These are phyloP conservation scores for Mactromeris polynyma DNA, from an alignment of 2,888 invertebrate species.

Conservation along the genomic window DNA sequence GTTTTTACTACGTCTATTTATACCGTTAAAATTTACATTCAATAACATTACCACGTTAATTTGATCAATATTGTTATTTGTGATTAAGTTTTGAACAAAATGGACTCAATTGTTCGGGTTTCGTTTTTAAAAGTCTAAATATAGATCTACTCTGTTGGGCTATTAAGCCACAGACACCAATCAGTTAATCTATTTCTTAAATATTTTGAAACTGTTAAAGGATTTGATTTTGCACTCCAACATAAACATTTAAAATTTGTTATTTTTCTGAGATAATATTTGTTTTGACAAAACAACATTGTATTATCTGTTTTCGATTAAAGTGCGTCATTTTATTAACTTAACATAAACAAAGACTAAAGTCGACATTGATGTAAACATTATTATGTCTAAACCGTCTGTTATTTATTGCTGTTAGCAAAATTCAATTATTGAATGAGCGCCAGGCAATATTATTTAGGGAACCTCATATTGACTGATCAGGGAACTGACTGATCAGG, in stretches of 20 bases:
- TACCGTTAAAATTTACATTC: background rate
- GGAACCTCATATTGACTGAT: no score
- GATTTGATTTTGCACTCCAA: background rate
- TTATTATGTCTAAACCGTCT: no score
- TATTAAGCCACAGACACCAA: background rate
- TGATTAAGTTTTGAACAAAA: background rate
- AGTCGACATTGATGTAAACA: no score
- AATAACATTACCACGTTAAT: background rate
- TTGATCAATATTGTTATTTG: background rate
- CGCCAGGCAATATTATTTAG: no score
- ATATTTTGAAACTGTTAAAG: background rate
- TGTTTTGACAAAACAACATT: background rate
- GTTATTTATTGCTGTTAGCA: no score
- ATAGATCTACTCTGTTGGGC: background rate
- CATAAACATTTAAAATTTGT: background rate
- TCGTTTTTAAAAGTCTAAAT: background rate
- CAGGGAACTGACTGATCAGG: no score
- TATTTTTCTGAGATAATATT: background rate
- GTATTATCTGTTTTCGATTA: background rate
- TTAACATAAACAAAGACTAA: no score
- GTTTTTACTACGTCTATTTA: background rate
- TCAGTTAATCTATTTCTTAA: background rate
- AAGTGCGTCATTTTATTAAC: no score
- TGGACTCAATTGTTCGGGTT: background rate
- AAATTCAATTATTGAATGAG: no score